Evolutionary conservation across 2,113 vertebrate genomes (phyloP).

Genomic region (Anhinga rufa): DNA sequence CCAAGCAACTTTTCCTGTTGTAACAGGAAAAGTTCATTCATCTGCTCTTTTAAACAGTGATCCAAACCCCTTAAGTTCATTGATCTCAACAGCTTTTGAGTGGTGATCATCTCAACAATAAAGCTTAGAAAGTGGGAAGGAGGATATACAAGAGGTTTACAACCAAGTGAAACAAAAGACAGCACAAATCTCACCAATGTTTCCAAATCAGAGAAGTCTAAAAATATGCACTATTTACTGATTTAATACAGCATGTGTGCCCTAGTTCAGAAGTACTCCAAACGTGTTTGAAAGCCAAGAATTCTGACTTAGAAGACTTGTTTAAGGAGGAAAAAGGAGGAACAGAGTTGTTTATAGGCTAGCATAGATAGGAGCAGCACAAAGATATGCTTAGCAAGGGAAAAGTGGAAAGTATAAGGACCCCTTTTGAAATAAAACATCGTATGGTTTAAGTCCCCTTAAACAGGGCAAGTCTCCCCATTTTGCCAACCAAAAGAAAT

Average conservation of each 20-base stretch:
- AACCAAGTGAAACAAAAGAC: neutral
- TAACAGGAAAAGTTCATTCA: neutral
- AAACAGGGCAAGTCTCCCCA: neutral
- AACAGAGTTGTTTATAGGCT: slow-evolving; percentile 1
- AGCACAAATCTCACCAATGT: neutral
- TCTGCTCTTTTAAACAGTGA: neutral
- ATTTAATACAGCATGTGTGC: neutral
- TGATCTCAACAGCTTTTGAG: neutral
- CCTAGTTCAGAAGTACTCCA: neutral
- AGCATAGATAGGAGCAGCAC: neutral
- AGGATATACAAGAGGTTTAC: neutral
- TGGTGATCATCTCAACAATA: neutral
- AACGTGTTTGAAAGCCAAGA: neutral
- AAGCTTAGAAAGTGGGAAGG: neutral
- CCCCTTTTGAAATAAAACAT: slow-evolving; percentile 50
- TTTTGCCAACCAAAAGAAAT: slow-evolving; percentile 61
- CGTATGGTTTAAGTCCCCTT: slow-evolving; percentile 19
- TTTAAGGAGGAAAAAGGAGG: neutral
- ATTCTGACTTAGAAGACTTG: neutral
- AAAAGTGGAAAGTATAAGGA: slow-evolving; percentile 26
- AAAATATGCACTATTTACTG: neutral
- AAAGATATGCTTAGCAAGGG: neutral
- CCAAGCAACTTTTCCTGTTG: neutral
- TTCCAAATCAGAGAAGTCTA: neutral
- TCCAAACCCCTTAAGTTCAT: neutral